Conservation (phyloP, 2,797 vertebrate genomes). For the Sebastes minor region DNA sequence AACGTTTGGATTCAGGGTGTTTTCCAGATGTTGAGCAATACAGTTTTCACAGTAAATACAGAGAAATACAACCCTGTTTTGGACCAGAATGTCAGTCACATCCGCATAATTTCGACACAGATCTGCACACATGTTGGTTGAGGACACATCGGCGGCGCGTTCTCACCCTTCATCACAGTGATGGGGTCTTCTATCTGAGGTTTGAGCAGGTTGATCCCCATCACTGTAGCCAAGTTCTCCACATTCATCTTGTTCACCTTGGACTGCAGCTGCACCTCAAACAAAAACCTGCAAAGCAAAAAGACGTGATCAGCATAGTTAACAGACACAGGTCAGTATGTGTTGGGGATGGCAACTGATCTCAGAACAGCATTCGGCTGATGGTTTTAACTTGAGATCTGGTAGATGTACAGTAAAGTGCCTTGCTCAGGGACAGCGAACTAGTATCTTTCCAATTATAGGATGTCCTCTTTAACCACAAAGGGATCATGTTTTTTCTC, state of each 20-base stretch:
- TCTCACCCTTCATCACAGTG: slow-evolving; percentile 93
- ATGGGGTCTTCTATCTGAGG: slow-evolving; percentile 93
- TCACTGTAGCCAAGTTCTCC: slow-evolving; percentile 96
- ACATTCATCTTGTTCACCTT: slow-evolving; percentile 96
- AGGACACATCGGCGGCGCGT: neutral
- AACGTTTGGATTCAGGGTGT: neutral
- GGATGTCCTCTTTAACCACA: neutral
- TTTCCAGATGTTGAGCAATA: neutral
- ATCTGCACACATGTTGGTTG: neutral
- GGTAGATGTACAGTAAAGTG: neutral
- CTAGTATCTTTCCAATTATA: neutral
- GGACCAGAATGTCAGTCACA: neutral
- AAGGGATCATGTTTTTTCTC: neutral
- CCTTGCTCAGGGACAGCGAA: neutral
- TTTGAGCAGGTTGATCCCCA: slow-evolving; percentile 95
- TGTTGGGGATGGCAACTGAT: neutral
- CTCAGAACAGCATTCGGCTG: neutral
- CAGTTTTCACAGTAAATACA: neutral
- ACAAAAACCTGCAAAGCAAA: slow-evolving; percentile 86
- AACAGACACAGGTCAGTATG: neutral
- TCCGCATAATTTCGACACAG: neutral
- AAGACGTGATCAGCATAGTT: neutral
- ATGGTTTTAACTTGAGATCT: neutral
- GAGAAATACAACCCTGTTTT: neutral
- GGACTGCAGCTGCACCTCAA: slow-evolving; percentile 91